Evolutionary conservation across 1,140 invertebrate genomes (phyloP), one percentile per base, ranked within the genome.

Genomic region (Nasonia vitripennis): DNA sequence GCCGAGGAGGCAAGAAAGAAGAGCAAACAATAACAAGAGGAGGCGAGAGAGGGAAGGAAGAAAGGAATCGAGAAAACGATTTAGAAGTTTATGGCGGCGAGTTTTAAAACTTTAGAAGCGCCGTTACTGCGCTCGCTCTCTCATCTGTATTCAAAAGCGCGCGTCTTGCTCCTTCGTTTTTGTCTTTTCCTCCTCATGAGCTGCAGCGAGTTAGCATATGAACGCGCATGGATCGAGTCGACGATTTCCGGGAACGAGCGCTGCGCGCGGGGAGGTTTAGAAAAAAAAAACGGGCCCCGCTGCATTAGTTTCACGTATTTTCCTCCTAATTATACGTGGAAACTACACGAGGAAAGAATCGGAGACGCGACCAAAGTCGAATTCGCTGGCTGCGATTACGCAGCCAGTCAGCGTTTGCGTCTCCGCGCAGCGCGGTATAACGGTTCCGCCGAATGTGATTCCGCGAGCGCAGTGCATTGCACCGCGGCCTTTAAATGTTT

Each of bases 81-180:
- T 84, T 79, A 73, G 67, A 78, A 84, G 4, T 84, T 79, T 31
- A 78, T 23, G 74, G 74, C 55, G 75, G 62, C 45, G 12, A 79
- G 83, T 84, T 84, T 84, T 45, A 84, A 84, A 84, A 84, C 62
- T 84, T 83, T 48, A 34, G 45, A 74, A 80, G 31, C 78, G 51
- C 83, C 83, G 78, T 85, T 80, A 85, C 78, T n/a, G 45, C n/a
- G 41, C 78, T 37, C 34, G 45, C n/a, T 27, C 78, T 37, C 34
- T 74, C 83, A 85, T 85, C 79, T 74, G 70, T 84, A 84, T 84
- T 84, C 83, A 84, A 80, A 79, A 74, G 83, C 67, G 31, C 51
- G n/a, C 45, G 34, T 75, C 45, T 14, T 31, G 68, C 77, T 78
- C 62, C n/a, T 79, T 79, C 68, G 34, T 78, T 45, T 45, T 70